Evolutionary conservation across 2,113 vertebrate species (phyloP), one percentile per base, ranked within the genome.

Genomic region (Xenopus laevis): DNA sequence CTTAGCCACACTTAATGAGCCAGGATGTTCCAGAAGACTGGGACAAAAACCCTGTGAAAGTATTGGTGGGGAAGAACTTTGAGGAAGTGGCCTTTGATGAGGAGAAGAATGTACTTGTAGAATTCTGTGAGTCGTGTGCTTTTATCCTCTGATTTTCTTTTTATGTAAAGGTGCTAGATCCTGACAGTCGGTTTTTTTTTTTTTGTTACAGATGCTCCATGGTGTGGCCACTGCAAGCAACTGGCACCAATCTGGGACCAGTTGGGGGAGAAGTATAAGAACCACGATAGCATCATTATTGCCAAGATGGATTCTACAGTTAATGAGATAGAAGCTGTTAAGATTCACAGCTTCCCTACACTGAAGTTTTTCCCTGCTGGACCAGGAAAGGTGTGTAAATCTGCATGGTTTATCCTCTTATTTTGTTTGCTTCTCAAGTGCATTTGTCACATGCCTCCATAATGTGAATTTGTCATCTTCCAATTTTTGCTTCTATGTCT

Each of bases 211-310:
- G 97, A 99, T 83, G 97, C 97, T 23, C 97, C 97, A 0, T 99
- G 97, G 97, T 99, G 97, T 30, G 97, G 97, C 70, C 97, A 99
- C 88, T 99, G 97, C 86, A 99, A 99, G 82, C 97, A 99, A 85
- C 85, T 99, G 81, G 88, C 95, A 30, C 97, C 97, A 4, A 95
- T 99, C 82, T 99, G 97, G 97, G 97, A 99, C 63, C 94, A 98
- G 77, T 87, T 99, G 74, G 97, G 94, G 30, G 97, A 98, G 84
- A 93, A 87, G 16, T 99, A 92, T 78, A 93, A 88, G 83, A 92
- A 97, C 86, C 89, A 91, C 0, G 80, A 87, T 2, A 88, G 91
- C 61, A 85, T 90, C 0, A 16, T 99, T 27, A 93, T 99, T 62
- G 96, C 95, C 13, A 99, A 99, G 87, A 98, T 99, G 96, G 97